Evolutionary conservation across 1,140 invertebrate genomes (phyloP).

Genomic region (Pseudomyrmex cubaensis): DNA sequence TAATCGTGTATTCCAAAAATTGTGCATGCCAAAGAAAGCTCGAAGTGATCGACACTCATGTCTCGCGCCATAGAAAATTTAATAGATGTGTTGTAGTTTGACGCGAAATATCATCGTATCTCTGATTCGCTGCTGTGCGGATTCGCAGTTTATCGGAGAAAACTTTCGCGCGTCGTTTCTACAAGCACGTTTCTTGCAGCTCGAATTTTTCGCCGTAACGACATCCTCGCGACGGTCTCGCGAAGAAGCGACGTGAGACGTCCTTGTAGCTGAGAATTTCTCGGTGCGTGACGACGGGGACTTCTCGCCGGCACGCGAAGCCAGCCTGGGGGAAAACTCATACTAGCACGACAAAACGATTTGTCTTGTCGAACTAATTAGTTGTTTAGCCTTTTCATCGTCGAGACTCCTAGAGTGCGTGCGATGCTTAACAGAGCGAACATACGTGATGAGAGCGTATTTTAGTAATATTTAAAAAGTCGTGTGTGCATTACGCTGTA

Average conservation of each 20-base stretch:
- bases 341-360: conserved; percentile 69
- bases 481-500: conserved; percentile 76
- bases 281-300: conserved; percentile 27
- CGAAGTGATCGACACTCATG: not conserved
- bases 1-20: conserved; percentile 24
- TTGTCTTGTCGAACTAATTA: conserved; percentile 72
- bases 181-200: not conserved
- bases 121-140: conserved; percentile 16
- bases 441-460: conserved; percentile 72
- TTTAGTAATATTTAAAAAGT: conserved; percentile 63
- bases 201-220: not conserved
- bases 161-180: not conserved
- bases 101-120: conserved; percentile 4
- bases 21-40: conserved; percentile 49
- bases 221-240: conserved; percentile 15
- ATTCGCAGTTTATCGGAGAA: not conserved
- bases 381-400: conserved; percentile 76
- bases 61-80: not conserved
- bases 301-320: conserved; percentile 7
- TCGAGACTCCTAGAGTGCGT: conserved; percentile 76
- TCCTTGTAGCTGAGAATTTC: conserved; percentile 13
- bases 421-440: conserved; percentile 71
- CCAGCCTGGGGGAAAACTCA: conserved; percentile 55
- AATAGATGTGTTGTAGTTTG: conserved; percentile 13
- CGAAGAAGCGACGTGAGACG: conserved; percentile 16